Conservation (phyloP, 2,888 invertebrate species). For the Dinocampus coccinellae region DNA sequence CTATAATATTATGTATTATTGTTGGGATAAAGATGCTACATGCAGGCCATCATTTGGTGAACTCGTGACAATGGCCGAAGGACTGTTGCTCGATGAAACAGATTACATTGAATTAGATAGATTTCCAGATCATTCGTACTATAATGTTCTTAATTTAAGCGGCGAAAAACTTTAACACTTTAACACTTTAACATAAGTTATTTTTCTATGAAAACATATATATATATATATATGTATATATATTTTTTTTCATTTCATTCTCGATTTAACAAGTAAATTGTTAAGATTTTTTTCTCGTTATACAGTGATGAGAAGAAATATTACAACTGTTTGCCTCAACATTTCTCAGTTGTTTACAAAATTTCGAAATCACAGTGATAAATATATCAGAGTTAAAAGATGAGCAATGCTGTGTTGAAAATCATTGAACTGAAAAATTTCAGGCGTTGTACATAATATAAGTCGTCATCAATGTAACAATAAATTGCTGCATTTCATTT, state of each 20-base stretch:
- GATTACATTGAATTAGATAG: conserved; percentile 94
- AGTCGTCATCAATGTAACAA: neutral
- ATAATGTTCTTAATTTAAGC: conserved; percentile 86
- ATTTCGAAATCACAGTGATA: no score
- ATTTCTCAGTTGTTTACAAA: no score
- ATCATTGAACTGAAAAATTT: no score
- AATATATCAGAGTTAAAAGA: no score
- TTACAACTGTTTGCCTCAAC: no score
- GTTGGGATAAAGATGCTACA: conserved; percentile 91
- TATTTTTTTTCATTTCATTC: no score
- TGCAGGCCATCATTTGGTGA: conserved; percentile 88
- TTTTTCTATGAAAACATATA: neutral
- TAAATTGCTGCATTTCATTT: neutral
- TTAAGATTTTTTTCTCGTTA: no score
- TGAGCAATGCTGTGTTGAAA: no score
- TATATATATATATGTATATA: no score
- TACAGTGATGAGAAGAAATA: no score
- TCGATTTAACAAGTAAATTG: no score
- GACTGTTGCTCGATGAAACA: conserved; percentile 88
- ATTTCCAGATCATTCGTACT: conserved; percentile 94
- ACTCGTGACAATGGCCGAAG: conserved; percentile 84
- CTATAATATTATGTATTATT: conserved; percentile 96
- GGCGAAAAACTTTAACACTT: conserved; percentile 81
- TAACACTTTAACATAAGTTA: neutral
- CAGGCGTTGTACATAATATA: no score